Conservation (phyloP, 2,888 invertebrate genomes). For the Melanotus villosus region DNA sequence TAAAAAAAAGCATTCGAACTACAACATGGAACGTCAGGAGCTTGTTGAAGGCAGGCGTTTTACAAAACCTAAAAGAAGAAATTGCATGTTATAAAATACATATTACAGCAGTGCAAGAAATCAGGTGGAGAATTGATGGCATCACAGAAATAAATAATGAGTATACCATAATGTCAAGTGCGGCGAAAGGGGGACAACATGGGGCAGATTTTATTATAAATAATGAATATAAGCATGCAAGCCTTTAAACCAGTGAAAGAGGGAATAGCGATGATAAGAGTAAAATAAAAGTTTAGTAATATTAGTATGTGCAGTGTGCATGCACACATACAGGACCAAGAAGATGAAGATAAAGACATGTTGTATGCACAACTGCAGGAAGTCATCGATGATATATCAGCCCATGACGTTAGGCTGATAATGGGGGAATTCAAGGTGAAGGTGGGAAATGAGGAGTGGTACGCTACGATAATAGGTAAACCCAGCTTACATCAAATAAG, state of each 20-base stretch:
- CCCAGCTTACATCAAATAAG: conserved; percentile 27
- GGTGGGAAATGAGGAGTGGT: conserved; percentile 34
- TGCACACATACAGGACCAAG: conserved; percentile 34
- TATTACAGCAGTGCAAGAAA: conserved; percentile 8
- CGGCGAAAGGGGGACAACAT: not conserved
- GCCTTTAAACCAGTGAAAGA: conserved; percentile 1
- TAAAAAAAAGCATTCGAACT: not conserved
- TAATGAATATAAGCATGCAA: conserved; percentile 2
- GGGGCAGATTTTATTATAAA: not conserved
- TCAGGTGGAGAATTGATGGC: not conserved
- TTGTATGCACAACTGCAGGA: conserved; percentile 33
- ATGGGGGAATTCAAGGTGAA: conserved; percentile 28
- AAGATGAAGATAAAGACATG: conserved; percentile 26
- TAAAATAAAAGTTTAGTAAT: not conserved
- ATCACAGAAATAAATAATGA: not conserved
- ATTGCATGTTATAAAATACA: not conserved
- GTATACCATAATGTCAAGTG: conserved; percentile 1
- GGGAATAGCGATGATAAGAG: conserved; percentile 13
- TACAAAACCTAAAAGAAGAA: conserved; percentile 13
- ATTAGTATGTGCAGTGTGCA: not conserved
- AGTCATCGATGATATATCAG: conserved; percentile 2
- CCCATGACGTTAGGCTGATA: conserved; percentile 15
- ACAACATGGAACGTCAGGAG: conserved; percentile 12
- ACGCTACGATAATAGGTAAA: conserved; percentile 24
- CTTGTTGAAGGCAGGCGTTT: not conserved